Evolutionary conservation across 2,888 invertebrate species (phyloP).

Genomic region (Metacarcinus magister): DNA sequence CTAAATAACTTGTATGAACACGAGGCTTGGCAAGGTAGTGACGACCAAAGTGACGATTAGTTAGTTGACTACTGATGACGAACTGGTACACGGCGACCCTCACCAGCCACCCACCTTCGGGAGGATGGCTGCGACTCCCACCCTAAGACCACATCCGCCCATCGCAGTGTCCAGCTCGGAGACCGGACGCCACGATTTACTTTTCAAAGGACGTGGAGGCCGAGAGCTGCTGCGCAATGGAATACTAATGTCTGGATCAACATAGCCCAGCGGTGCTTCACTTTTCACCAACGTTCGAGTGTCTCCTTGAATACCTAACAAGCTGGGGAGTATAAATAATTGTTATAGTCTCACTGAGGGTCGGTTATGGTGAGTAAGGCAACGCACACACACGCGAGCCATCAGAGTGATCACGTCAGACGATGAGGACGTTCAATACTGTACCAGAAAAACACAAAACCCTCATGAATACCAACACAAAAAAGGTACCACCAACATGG

Average conservation of each 20-base stretch:
- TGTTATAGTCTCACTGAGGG: not conserved
- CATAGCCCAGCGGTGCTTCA: slow-evolving; percentile 1
- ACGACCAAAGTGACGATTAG: not conserved
- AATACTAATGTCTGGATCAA: not conserved
- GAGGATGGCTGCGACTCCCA: not conserved
- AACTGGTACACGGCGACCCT: not conserved
- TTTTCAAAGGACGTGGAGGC: not conserved
- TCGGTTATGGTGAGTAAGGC: not conserved
- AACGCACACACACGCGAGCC: not conserved
- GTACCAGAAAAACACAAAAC: not conserved
- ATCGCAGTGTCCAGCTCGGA: not conserved
- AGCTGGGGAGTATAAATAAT: not conserved
- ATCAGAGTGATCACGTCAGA: not conserved
- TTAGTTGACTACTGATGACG: not conserved
- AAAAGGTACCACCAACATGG: not conserved
- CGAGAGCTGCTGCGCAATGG: not conserved
- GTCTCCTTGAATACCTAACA: not conserved
- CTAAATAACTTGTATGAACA: too few species aligned
- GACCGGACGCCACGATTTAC: not conserved
- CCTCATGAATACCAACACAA: not conserved
- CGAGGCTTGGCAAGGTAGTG: not conserved
- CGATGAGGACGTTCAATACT: not conserved
- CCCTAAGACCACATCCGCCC: not conserved
- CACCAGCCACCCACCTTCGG: not conserved
- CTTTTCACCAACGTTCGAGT: not conserved